Evolutionary conservation across 2,888 invertebrate genomes (phyloP).

Genomic region (Hermaeophaga mercurialis): DNA sequence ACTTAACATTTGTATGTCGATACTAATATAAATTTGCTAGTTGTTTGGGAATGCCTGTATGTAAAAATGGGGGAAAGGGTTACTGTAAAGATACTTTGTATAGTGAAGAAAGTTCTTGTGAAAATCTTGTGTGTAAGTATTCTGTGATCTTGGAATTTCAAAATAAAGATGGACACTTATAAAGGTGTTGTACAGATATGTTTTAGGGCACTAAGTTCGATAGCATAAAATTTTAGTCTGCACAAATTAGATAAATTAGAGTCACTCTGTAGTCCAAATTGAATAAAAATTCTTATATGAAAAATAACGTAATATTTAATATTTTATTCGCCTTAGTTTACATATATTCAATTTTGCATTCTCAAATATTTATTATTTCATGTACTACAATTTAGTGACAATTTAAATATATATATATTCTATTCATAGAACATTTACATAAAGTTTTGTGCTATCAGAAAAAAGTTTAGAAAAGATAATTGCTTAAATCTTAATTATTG

Average conservation of each 20-base stretch:
- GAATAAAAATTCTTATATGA: no score
- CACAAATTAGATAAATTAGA: no score
- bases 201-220: slow-evolving; percentile 12
- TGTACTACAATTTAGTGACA: no score
- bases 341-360: no score
- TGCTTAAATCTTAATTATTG: slow-evolving; percentile 21
- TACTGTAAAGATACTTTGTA: slow-evolving; percentile 9
- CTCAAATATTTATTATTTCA: no score
- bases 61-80: background rate
- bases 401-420: no score
- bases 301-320: no score
- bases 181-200: slow-evolving; percentile 11
- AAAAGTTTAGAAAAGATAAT: slow-evolving; percentile 6
- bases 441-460: slow-evolving; percentile 14
- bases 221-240: slow-evolving; percentile 14
- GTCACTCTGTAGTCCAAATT: no score
- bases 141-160: slow-evolving; percentile 28
- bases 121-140: slow-evolving; percentile 21
- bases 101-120: slow-evolving; percentile 14
- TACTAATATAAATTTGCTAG: background rate
- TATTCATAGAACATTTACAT: no score
- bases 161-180: slow-evolving; percentile 21
- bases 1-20: background rate
- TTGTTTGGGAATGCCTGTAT: background rate
- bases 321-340: no score